Conservation (phyloP, 2,888 invertebrate species). For the Nomada flava region DNA sequence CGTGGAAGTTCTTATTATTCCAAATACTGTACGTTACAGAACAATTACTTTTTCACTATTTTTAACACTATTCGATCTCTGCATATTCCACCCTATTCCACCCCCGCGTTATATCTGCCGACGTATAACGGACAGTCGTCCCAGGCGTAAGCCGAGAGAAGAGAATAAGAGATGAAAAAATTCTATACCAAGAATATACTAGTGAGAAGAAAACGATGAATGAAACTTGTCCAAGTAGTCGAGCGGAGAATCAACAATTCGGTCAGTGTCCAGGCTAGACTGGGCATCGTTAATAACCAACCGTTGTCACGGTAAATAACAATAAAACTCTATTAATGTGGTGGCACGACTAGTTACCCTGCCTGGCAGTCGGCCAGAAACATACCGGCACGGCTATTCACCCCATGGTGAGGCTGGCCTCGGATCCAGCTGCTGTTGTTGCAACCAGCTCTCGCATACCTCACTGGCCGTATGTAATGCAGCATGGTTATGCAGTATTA, state of each 20-base stretch:
- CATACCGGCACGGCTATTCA: conserved; percentile 77
- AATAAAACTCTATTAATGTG: conserved; percentile 84
- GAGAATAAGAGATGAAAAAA: no score
- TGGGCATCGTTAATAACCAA: conserved; percentile 67
- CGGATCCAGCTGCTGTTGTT: conserved; percentile 53
- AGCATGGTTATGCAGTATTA: conserved; percentile 76
- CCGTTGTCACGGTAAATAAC: conserved; percentile 81
- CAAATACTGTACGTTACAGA: no score
- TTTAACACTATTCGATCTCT: no score
- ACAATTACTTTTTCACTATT: no score
- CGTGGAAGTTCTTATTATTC: no score
- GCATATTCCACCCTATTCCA: no score
- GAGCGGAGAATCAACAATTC: conserved; percentile 53
- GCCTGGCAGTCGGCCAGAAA: conserved; percentile 78
- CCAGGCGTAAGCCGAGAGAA: no score
- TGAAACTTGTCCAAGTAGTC: conserved; percentile 44
- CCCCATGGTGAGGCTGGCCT: conserved; percentile 67
- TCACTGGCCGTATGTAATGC: conserved; percentile 72
- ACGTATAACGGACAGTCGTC: no score
- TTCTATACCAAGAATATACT: no score
- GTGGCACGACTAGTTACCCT: conserved; percentile 79
- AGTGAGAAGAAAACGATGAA: background rate
- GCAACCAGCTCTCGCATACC: conserved; percentile 60
- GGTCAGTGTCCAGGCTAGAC: conserved; percentile 39
- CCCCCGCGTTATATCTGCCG: no score